A percentile compares a stretch with the other conserved stretches of the same genome.
Evolutionary conservation across 2,888 invertebrate genomes (phyloP).

Genomic region (Drosophila dives): DNA sequence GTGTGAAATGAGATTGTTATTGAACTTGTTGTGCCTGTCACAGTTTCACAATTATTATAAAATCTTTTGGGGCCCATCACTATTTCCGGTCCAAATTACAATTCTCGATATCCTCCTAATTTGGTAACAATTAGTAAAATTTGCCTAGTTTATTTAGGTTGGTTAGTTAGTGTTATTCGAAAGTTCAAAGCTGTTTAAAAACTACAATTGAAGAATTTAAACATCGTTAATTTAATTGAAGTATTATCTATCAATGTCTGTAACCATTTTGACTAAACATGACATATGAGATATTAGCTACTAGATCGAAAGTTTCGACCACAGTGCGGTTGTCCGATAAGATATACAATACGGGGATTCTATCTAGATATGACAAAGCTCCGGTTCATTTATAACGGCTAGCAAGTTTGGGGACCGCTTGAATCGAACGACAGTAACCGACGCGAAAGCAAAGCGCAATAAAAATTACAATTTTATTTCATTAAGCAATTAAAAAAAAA

Average conservation of each 20-base stretch:
- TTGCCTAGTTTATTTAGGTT: no score
- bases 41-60: not conserved
- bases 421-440: conserved; percentile 69
- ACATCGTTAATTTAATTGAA: not conserved
- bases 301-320: not conserved
- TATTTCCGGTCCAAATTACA: not conserved
- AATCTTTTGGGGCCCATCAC: not conserved
- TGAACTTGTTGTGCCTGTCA: no score
- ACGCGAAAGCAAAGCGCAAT: conserved; percentile 61
- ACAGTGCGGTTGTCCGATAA: conserved; percentile 16
- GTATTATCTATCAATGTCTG: not conserved
- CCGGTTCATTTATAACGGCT: conserved; percentile 55
- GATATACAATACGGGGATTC: conserved; percentile 22
- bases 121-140: no score
- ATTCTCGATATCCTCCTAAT: not conserved
- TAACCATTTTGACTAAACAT: not conserved
- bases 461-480: conserved; percentile 31
- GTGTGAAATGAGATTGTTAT: not conserved
- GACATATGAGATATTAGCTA: not conserved
- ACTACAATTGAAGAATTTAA: not conserved
- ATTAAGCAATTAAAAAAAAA: conserved; percentile 15
- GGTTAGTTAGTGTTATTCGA: not conserved
- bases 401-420: conserved; percentile 28
- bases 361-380: conserved; percentile 62
- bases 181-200: not conserved